These are phyloP conservation scores for Rhynchophorus ferrugineus DNA, from an alignment of 1,140 invertebrate species.

Conservation along the genomic window DNA sequence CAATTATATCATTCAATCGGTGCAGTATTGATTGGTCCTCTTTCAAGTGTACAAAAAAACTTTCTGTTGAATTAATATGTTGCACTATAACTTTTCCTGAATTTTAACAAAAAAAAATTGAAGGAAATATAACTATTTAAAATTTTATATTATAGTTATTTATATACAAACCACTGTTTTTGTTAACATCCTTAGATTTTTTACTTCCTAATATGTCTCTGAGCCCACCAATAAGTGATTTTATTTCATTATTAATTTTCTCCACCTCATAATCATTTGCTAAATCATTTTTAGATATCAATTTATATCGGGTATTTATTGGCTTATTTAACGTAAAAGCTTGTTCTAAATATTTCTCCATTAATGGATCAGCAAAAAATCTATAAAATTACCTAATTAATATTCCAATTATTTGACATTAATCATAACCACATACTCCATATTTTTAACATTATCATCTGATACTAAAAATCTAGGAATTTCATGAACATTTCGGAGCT, in stretches of 20 bases:
- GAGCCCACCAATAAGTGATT: constrained; percentile 2
- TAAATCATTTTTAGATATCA: constrained; percentile 21
- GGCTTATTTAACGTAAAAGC: constrained; percentile 12
- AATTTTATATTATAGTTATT: background rate
- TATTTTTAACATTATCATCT: constrained; percentile 7
- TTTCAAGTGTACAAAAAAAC: constrained; percentile 21
- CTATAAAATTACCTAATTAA: constrained; percentile 14
- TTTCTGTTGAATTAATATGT: constrained; percentile 21
- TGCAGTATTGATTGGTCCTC: constrained; percentile 8
- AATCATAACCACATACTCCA: too few relatives aligned
- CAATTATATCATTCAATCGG: constrained; percentile 20
- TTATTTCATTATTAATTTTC: constrained; percentile 15
- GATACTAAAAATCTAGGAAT: constrained; percentile 26
- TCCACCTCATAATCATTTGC: constrained; percentile 15
- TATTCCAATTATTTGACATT: background rate
- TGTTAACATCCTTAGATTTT: too few relatives aligned
- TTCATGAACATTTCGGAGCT: constrained; percentile 12
- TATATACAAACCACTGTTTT: too few relatives aligned
- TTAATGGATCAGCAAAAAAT: constrained; percentile 12
- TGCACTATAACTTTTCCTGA: constrained; percentile 13
- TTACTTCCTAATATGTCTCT: too few relatives aligned
- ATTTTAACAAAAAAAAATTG: constrained; percentile 1
- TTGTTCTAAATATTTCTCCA: constrained; percentile 16
- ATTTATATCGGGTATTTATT: constrained; percentile 11
- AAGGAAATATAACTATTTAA: background rate